Percentiles rank a stretch among this genome's conserved stretches.
phyloP scores from a whole-genome alignment of 2,113 vertebrate species.

The Sinocyclocheilus rhinocerous region DNA sequence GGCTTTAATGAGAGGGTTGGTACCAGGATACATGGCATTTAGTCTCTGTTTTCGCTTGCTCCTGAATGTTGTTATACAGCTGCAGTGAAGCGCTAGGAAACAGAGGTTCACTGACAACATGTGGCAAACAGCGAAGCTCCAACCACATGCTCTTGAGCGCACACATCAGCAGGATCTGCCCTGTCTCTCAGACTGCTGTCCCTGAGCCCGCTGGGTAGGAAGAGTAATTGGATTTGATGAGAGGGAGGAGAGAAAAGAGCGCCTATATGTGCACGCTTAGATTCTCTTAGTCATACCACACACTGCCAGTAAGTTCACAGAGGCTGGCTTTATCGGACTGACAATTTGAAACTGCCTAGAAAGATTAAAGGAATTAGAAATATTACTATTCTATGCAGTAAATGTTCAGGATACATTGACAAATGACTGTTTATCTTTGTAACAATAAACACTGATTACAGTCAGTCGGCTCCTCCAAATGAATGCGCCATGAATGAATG shows the following conservation, averaged over 20 bases:
- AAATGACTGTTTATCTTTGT: slow-evolving; percentile 13
- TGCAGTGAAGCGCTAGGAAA: not conserved
- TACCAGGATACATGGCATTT: slow-evolving; percentile 13
- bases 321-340: slow-evolving; percentile 29
- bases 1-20: slow-evolving; percentile 6
- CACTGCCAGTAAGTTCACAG: slow-evolving; percentile 21
- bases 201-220: slow-evolving; percentile 13
- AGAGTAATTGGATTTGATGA: slow-evolving; percentile 41
- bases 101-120: slow-evolving; percentile 13
- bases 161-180: slow-evolving; percentile 31
- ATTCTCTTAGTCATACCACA: slow-evolving; percentile 21
- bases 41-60: slow-evolving; percentile 11
- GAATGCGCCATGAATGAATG: not conserved
- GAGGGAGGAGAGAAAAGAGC: slow-evolving; percentile 24
- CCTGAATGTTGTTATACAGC: slow-evolving; percentile 19
- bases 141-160: not conserved
- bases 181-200: slow-evolving; percentile 29
- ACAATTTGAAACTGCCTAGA: slow-evolving; percentile 12
- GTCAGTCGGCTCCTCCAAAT: not conserved
- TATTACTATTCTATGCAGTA: slow-evolving; percentile 16
- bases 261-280: slow-evolving; percentile 1
- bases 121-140: slow-evolving; percentile 14
- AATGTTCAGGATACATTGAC: not conserved
- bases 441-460: slow-evolving; percentile 28
- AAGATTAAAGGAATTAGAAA: slow-evolving; percentile 17